phyloP scores from a whole-genome alignment of 1,140 invertebrate genomes.

The Macrotrachela quadricornifera region DNA sequence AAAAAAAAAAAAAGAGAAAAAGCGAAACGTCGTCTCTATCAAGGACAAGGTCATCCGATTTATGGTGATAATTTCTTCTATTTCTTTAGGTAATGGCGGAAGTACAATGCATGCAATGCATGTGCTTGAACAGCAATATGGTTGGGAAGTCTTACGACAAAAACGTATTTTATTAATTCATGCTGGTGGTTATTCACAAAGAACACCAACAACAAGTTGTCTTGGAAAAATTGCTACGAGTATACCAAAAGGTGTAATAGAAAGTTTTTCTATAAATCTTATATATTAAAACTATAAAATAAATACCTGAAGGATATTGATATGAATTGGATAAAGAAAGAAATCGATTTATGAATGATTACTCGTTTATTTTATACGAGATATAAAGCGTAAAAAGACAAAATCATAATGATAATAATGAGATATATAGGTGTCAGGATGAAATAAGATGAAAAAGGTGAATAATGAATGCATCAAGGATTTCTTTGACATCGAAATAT shows the following conservation, averaged over 20 bases:
- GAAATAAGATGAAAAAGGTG: no score
- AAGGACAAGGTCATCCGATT: neutral
- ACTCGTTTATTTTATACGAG: no score
- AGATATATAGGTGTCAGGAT: no score
- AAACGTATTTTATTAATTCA: conserved; percentile 26
- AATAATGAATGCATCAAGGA: no score
- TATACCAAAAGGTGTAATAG: conserved; percentile 20
- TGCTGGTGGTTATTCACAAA: conserved; percentile 32
- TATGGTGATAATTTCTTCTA: neutral
- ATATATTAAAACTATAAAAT: no score
- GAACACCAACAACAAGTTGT: conserved; percentile 28
- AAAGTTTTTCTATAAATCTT: neutral
- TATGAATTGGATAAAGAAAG: no score
- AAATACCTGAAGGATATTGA: no score
- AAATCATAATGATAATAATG: no score
- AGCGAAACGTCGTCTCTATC: neutral
- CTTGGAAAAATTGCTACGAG: conserved; percentile 31
- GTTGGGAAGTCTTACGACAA: conserved; percentile 14
- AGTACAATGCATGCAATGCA: conserved; percentile 24
- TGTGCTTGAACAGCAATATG: conserved; percentile 17
- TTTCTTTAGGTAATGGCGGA: conserved; percentile 29
- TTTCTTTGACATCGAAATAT: no score
- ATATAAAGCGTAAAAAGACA: no score
- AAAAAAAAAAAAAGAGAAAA: no score
- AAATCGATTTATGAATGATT: no score